These are phyloP conservation scores for Elaphurus davidianus DNA, from an alignment of 2,113 vertebrate genomes.

Conservation along the genomic window DNA sequence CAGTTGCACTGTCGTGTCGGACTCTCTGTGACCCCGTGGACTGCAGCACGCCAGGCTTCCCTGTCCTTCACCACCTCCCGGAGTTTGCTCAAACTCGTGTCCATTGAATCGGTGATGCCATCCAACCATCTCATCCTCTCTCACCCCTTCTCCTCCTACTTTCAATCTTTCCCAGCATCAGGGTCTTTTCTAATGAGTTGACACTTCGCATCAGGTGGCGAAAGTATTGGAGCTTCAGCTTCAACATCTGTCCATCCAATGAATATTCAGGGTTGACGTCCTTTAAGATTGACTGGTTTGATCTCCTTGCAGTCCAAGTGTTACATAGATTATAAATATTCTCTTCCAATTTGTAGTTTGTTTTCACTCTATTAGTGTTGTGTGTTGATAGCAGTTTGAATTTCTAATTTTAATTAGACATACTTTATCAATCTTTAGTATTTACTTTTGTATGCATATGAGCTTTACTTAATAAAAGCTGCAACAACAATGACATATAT, in stretches of 20 bases:
- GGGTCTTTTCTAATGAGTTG: neutral
- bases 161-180: neutral
- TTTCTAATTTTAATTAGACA: neutral
- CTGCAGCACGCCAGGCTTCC: neutral
- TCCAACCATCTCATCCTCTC: neutral
- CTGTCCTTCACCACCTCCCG: neutral
- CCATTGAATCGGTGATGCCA: neutral
- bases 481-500: neutral
- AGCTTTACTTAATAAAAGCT: neutral
- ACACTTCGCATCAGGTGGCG: neutral
- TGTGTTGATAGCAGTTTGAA: neutral
- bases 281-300: neutral
- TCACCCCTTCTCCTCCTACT: neutral
- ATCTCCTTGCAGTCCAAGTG: neutral
- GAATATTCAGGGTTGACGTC: neutral
- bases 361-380: neutral
- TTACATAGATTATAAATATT: neutral
- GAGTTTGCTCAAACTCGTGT: neutral
- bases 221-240: neutral
- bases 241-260: neutral
- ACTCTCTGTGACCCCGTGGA: neutral
- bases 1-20: fast-evolving
- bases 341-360: neutral
- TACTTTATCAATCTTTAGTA: neutral
- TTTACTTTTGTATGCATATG: neutral